phyloP scores from a whole-genome alignment of 1,140 invertebrate genomes.

The Chrysopa pallens region DNA sequence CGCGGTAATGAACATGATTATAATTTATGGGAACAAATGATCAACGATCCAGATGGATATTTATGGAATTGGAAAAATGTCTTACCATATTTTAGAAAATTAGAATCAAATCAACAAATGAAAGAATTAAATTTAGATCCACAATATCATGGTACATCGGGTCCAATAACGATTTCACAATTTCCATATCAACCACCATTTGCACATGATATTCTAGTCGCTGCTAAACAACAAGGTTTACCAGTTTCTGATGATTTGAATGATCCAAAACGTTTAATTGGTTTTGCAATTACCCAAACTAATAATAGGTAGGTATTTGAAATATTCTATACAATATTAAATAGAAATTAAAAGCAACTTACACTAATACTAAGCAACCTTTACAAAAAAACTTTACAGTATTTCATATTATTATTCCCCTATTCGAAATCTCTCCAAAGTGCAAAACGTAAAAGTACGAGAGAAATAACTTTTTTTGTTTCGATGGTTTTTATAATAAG shows the following conservation, averaged over 20 bases:
- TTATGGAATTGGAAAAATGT: slow-evolving; percentile 25
- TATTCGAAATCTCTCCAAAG: too few species aligned
- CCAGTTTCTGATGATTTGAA: slow-evolving; percentile 35
- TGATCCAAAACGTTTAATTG: slow-evolving; percentile 24
- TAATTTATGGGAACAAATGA: slow-evolving; percentile 38
- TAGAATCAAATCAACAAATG: slow-evolving; percentile 32
- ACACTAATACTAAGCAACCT: too few species aligned
- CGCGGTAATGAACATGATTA: slow-evolving; percentile 50
- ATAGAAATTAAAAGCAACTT: too few species aligned
- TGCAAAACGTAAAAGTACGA: too few species aligned
- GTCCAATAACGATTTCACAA: slow-evolving; percentile 31
- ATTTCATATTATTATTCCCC: too few species aligned
- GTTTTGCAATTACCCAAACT: slow-evolving; percentile 20
- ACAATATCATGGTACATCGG: slow-evolving; percentile 24
- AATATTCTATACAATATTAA: too few species aligned
- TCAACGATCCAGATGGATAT: slow-evolving; percentile 11
- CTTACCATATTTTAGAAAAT: slow-evolving; percentile 33
- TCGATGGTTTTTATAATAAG: too few species aligned
- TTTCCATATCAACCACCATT: slow-evolving; percentile 32
- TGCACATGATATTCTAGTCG: slow-evolving; percentile 33
- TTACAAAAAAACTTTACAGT: too few species aligned
- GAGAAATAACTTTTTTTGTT: too few species aligned
- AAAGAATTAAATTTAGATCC: slow-evolving; percentile 19
- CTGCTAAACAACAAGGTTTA: slow-evolving; percentile 34
- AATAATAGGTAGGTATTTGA: slow-evolving; percentile 16